Percentiles rank a stretch among this genome's conserved stretches.
phyloP scores from a whole-genome alignment of 2,888 invertebrate species.

The Cyclophora albipunctata region DNA sequence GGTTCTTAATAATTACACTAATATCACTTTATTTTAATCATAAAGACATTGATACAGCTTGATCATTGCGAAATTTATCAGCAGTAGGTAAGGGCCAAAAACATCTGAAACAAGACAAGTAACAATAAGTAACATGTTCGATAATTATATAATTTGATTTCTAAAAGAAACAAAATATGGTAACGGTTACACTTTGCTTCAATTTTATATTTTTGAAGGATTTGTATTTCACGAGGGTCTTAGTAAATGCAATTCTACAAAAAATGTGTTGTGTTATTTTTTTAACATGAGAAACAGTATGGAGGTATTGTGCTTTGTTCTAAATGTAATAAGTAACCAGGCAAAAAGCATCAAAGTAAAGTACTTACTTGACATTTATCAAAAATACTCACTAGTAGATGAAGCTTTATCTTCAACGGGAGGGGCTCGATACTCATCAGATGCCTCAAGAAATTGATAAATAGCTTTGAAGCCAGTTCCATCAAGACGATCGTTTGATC shows the following conservation, averaged over 20 bases:
- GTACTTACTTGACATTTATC: too few species aligned
- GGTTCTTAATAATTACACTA: constrained; percentile 53
- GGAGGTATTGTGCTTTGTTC: too few species aligned
- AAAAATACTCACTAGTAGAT: constrained; percentile 43
- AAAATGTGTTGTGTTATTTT: too few species aligned
- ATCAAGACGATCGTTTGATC: constrained; percentile 94
- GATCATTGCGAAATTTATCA: constrained; percentile 40
- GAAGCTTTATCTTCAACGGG: constrained; percentile 57
- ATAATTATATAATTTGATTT: too few species aligned
- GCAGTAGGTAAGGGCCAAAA: constrained; percentile 41
- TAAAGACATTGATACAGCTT: constrained; percentile 57
- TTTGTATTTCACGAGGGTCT: too few species aligned
- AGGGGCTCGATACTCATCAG: constrained; percentile 72
- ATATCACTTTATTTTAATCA: constrained; percentile 72
- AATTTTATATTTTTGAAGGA: too few species aligned
- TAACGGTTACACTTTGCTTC: too few species aligned
- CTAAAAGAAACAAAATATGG: too few species aligned
- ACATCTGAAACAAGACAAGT: constrained; percentile 40
- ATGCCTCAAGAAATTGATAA: constrained; percentile 88
- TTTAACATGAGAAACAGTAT: too few species aligned
- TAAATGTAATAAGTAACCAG: too few species aligned
- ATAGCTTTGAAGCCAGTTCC: constrained; percentile 95
- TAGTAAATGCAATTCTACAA: too few species aligned
- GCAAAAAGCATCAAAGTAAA: too few species aligned
- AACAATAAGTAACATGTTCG: background rate